phyloP scores from a whole-genome alignment of 2,113 vertebrate genomes.

The Myrmophylax atrothorax region DNA sequence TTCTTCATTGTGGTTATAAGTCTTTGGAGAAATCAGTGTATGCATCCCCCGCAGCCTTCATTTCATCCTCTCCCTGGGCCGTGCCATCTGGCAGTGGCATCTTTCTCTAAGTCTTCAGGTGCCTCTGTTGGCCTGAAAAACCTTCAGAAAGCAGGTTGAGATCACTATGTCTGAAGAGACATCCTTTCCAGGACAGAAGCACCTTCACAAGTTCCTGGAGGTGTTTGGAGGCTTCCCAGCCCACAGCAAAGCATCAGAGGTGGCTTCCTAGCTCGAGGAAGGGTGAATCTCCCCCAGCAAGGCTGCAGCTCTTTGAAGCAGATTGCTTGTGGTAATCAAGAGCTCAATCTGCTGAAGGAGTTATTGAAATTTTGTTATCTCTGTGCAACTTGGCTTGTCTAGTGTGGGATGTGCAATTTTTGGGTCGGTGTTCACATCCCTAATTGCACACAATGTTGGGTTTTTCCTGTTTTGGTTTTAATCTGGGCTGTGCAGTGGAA shows the following conservation, averaged over 20 bases:
- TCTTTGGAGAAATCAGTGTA: slow-evolving; percentile 54
- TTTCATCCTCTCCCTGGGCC: slow-evolving; percentile 10
- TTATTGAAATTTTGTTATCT: slow-evolving; percentile 52
- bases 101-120: slow-evolving; percentile 37
- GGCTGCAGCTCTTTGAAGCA: slow-evolving; percentile 29
- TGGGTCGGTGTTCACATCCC: background rate
- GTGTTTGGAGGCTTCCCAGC: background rate
- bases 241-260: background rate
- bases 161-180: background rate
- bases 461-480: background rate
- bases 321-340: slow-evolving; percentile 1
- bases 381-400: background rate
- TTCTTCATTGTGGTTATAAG: slow-evolving; percentile 35
- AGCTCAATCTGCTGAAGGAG: slow-evolving; percentile 39
- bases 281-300: background rate
- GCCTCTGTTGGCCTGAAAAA: slow-evolving; percentile 22
- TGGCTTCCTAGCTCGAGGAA: background rate
- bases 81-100: slow-evolving; percentile 25
- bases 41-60: slow-evolving; percentile 26
- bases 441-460: background rate
- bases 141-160: background rate
- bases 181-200: background rate
- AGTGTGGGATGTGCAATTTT: background rate
- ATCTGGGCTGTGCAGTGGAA: background rate
- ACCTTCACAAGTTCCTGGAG: background rate